Percentiles rank a stretch among this genome's conserved stretches.
phyloP scores from a whole-genome alignment of 2,888 invertebrate species.

The Epiblema foenella region DNA sequence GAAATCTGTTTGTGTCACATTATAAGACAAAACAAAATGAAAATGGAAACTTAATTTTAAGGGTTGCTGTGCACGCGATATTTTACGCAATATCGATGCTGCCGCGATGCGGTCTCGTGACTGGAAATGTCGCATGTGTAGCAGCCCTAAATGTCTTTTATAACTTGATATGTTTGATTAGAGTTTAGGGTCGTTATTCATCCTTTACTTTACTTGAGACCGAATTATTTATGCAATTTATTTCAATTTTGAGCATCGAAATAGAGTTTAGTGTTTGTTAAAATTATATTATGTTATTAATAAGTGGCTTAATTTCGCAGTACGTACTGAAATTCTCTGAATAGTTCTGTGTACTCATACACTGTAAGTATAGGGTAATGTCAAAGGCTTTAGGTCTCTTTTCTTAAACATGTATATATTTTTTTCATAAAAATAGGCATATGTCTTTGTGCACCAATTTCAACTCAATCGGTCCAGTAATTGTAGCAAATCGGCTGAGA shows the following conservation, averaged over 20 bases:
- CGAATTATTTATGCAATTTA: conserved; percentile 6
- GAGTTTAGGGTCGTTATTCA: conserved; percentile 38
- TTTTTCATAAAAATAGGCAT: too few species aligned
- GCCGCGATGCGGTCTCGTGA: conserved; percentile 40
- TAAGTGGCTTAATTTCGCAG: too few species aligned
- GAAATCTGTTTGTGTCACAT: conserved; percentile 41
- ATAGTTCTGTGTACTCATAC: too few species aligned
- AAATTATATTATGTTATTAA: neutral
- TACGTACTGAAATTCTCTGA: too few species aligned
- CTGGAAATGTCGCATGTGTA: conserved; percentile 40
- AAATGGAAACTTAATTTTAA: conserved; percentile 45
- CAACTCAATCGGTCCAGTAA: too few species aligned
- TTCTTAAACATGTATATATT: too few species aligned
- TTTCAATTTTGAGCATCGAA: neutral
- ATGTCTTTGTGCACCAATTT: too few species aligned
- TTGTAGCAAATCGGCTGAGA: too few species aligned
- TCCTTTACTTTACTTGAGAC: conserved; percentile 8
- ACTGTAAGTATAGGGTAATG: too few species aligned
- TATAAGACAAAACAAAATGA: conserved; percentile 47
- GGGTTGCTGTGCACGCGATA: conserved; percentile 32
- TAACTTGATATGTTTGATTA: conserved; percentile 44
- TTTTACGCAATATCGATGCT: conserved; percentile 41
- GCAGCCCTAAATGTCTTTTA: conserved; percentile 37
- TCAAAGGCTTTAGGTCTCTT: too few species aligned
- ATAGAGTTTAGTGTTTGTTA: neutral